Base-by-base conservation (phyloP, 2,113 vertebrate genomes). In the Rhinoptilus africanus region DNA sequence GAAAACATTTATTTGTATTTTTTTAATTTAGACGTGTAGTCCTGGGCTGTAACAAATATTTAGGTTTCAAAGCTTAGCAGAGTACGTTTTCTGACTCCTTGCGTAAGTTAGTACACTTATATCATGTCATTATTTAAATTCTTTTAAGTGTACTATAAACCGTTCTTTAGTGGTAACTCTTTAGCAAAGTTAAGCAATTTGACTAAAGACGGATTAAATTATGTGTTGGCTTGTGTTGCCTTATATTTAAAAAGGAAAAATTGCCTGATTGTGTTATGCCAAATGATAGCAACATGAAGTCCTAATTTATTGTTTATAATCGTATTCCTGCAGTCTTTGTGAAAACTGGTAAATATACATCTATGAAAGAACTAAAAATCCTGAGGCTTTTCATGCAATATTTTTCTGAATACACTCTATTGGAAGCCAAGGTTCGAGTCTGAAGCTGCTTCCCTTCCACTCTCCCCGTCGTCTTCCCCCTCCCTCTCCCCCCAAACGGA, bases 1-100 rank as follows among this genome's bases (percentile, higher is more conserved):
- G 98, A 98, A 97, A 92, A 98, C 98, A 97, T 98, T 99, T 99
- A 98, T 97, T 97, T 98, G 97, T 98, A 97, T 98, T 97, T 98
- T 99, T 98, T 99, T 98, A 96, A 97, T 98, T 97, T 98, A 98
- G 98, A 98, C 93, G 97, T 98, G 97, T 99, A 99, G 98, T 98
- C 98, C 98, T 98, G 98, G 98, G 98, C 98, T 98, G 98, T 99
- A 98, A 98, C 96, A 93, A 98, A 97, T 96, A 95, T 95, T 95
- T 92, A 97, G 96, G 98, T 98, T 98, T 98, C 97, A 97, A 97
- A 98, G 98, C 98, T 99, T 99, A 97, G 98, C 98, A 98, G 98
- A 94, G 88, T 96, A 64, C 78, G 95, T 98, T 95, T 66, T 28
- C 84, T 79, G 96, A 95, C 96, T 96, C 97, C 93, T 96, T 30